Evolutionary conservation across 2,888 invertebrate genomes (phyloP), one percentile per base, ranked within the genome.

Genomic region (Trichopoda pennipes): DNA sequence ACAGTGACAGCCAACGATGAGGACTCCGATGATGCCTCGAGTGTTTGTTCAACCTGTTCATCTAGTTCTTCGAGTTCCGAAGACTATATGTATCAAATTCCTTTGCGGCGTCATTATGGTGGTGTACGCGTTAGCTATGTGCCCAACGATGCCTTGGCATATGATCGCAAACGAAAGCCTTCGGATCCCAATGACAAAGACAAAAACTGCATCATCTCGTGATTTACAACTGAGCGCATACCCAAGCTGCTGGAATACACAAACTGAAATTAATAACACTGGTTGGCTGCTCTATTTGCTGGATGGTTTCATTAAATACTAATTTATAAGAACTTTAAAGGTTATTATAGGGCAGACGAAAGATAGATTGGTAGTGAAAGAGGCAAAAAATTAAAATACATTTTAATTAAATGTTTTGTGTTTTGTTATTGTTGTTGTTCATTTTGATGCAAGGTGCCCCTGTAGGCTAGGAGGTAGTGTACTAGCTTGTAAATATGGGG

Each of bases 121-220:
- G 97, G 97, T 51, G 96, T 97, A 16, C 92, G 97, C 85, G 97
- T 97, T 87, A 96, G 97, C 12, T 98, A 98, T 91, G 97, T 98
- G 85, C 97, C 97, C 86, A 97, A 97, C 91, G 97, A 97, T 91
- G 96, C 96, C 7, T 93, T 97, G 63, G 97, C 97, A 76, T 95
- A 95, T 88, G 96, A 96, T 63, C 93, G 94, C 86, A 93, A 95
- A 81, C 93, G 95, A 72, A 93, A 95, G 85, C 92, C 90, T 69
- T 87, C 89, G 64, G 92, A 90, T 73, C 64, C 91, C 42, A 88
- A 88, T 28, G 91, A 91, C 78, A 94, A 94, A 87, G 94, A 95
- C 87, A 96, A 96, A 89, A 96, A 96, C 91, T 96, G 96, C 91
- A 94, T 96, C 86, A 94, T 96, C 90, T 96, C 96, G 92, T 96